Conservation (phyloP, 2,888 invertebrate genomes). For the Ptycholaimellus sp. region DNA sequence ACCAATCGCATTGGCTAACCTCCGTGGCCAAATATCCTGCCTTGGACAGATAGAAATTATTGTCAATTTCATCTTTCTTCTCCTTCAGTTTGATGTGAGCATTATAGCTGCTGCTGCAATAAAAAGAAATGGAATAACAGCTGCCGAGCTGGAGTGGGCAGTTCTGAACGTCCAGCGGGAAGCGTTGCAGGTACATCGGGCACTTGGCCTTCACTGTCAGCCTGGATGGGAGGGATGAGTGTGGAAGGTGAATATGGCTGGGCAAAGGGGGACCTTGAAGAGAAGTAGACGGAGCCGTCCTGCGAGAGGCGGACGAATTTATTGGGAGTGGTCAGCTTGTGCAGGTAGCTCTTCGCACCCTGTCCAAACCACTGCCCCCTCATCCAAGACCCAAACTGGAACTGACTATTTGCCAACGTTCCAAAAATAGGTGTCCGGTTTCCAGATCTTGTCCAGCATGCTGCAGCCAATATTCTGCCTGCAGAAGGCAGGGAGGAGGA, state of each 20-base stretch:
- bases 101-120: constrained; percentile 70
- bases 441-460: constrained; percentile 73
- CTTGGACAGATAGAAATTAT: too few relatives aligned
- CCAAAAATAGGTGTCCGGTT: constrained; percentile 59
- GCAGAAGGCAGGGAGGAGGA: too few relatives aligned
- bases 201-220: constrained; percentile 79
- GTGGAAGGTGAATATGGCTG: too few relatives aligned
- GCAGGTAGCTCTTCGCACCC: constrained; percentile 75
- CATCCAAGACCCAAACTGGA: neutral
- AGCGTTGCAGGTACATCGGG: constrained; percentile 68
- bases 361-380: constrained; percentile 46
- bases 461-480: too few relatives aligned
- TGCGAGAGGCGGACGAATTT: constrained; percentile 64
- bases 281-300: constrained; percentile 70
- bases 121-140: too few relatives aligned
- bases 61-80: too few relatives aligned
- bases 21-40: too few relatives aligned
- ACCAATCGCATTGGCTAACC: too few relatives aligned
- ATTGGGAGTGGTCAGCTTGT: constrained; percentile 82
- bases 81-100: too few relatives aligned
- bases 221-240: too few relatives aligned
- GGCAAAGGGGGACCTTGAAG: too few relatives aligned
- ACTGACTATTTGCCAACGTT: constrained; percentile 1
- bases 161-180: constrained; percentile 84
- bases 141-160: too few relatives aligned